These are phyloP conservation scores for Stictonetta naevosa DNA, from an alignment of 2,113 vertebrate genomes.

Conservation along the genomic window DNA sequence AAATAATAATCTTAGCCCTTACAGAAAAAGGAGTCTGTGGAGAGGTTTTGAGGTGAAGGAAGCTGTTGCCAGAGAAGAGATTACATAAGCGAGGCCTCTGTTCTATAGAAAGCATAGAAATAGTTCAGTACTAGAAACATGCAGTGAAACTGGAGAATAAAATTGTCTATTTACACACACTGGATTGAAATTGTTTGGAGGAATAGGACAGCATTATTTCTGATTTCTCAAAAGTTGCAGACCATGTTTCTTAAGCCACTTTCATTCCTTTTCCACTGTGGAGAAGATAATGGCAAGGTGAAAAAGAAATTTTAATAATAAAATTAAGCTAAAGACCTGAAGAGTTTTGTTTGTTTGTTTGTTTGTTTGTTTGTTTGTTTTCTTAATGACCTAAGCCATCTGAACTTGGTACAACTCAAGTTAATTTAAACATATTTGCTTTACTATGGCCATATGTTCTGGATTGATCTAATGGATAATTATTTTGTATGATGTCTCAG, in stretches of 20 bases:
- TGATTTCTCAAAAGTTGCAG: not conserved
- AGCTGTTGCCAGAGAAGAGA: not conserved
- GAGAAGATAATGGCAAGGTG: not conserved
- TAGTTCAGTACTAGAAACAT: not conserved
- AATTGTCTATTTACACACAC: not conserved
- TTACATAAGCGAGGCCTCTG: not conserved
- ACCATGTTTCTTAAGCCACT: not conserved
- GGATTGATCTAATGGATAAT: not conserved
- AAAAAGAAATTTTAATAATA: not conserved
- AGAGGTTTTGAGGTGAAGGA: not conserved
- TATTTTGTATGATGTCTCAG: not conserved
- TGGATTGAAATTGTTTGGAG: not conserved
- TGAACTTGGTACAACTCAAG: not conserved
- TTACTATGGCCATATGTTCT: not conserved
- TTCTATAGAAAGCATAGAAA: not conserved
- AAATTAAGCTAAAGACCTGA: not conserved
- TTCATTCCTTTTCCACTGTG: not conserved
- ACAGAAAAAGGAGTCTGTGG: rapidly evolving
- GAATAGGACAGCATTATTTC: not conserved
- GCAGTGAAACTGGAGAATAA: not conserved
- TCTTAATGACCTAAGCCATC: not conserved
- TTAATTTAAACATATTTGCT: not conserved
- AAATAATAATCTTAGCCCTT: not conserved
- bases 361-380: not conserved
- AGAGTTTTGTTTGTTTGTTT: not conserved